Evolutionary conservation across 2,888 invertebrate genomes (phyloP).

Genomic region (Zelleria hepariella): DNA sequence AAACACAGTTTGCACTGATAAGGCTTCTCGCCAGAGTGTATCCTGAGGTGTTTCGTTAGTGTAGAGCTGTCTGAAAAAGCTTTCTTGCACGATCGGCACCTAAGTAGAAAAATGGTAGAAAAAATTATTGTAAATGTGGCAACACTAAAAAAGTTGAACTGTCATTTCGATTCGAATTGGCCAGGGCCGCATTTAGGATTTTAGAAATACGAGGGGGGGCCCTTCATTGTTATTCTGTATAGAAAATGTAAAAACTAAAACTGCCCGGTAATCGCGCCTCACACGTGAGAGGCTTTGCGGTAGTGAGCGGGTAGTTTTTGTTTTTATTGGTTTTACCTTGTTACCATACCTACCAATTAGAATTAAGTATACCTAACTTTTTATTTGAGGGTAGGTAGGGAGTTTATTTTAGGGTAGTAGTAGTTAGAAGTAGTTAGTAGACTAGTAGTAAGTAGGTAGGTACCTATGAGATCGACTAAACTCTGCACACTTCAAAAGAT

Average conservation of each 20-base stretch:
- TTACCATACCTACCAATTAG: too few relatives aligned
- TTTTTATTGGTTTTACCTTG: too few relatives aligned
- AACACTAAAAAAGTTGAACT: background rate
- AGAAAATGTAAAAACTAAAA: background rate
- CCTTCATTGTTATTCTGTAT: background rate
- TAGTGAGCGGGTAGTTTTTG: too few relatives aligned
- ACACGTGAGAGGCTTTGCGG: too few relatives aligned
- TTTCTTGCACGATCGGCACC: conserved; percentile 96
- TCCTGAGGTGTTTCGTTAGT: conserved; percentile 95
- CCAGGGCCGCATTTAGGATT: background rate
- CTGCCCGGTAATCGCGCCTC: too few relatives aligned
- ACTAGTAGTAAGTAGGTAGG: too few relatives aligned
- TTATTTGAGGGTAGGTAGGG: too few relatives aligned
- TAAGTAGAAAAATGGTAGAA: conserved; percentile 23
- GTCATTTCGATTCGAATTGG: background rate
- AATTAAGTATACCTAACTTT: too few relatives aligned
- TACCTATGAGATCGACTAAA: too few relatives aligned
- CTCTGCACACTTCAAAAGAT: background rate
- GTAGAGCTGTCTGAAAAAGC: conserved; percentile 99
- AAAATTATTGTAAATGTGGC: background rate
- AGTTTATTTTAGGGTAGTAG: too few relatives aligned
- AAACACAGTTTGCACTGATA: conserved; percentile 98
- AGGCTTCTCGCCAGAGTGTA: conserved; percentile 93
- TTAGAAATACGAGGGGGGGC: background rate
- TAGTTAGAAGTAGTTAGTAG: too few relatives aligned